Conservation (phyloP, 2,797 vertebrate species). For the Ceryle rudis region DNA sequence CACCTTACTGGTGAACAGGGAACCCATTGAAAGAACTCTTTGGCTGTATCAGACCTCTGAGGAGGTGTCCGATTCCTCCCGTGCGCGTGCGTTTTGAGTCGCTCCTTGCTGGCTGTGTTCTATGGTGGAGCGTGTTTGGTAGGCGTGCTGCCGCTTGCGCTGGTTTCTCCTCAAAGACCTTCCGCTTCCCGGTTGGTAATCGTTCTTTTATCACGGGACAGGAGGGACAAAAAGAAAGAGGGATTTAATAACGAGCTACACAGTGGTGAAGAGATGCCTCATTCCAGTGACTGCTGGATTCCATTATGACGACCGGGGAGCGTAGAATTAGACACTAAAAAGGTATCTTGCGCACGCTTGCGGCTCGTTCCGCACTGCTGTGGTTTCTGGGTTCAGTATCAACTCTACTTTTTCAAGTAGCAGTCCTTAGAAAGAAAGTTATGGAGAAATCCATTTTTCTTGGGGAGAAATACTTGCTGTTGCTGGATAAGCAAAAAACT, state of each 20-base stretch:
- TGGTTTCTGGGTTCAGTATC: rapidly evolving
- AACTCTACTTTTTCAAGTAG: not conserved
- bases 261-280: not conserved
- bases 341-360: rapidly evolving
- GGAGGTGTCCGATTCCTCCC: slow-evolving; percentile 86
- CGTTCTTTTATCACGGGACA: slow-evolving; percentile 73
- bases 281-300: too few species aligned
- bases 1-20: not conserved
- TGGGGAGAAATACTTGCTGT: not conserved
- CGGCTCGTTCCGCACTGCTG: rapidly evolving
- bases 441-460: rapidly evolving
- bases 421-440: not conserved
- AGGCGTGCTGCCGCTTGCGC: slow-evolving; percentile 89
- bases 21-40: not conserved
- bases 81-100: slow-evolving; percentile 76
- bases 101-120: slow-evolving; percentile 81
- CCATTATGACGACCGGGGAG: rapidly evolving
- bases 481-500: not conserved
- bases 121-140: slow-evolving; percentile 93
- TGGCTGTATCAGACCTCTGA: slow-evolving; percentile 81
- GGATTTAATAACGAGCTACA: not conserved
- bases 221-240: not conserved
- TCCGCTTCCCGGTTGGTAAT: slow-evolving; percentile 79
- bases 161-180: slow-evolving; percentile 86
- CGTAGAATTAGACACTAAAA: not conserved